Evolutionary conservation across 2,888 invertebrate species (phyloP).

Genomic region (Lasioglossum morio): DNA sequence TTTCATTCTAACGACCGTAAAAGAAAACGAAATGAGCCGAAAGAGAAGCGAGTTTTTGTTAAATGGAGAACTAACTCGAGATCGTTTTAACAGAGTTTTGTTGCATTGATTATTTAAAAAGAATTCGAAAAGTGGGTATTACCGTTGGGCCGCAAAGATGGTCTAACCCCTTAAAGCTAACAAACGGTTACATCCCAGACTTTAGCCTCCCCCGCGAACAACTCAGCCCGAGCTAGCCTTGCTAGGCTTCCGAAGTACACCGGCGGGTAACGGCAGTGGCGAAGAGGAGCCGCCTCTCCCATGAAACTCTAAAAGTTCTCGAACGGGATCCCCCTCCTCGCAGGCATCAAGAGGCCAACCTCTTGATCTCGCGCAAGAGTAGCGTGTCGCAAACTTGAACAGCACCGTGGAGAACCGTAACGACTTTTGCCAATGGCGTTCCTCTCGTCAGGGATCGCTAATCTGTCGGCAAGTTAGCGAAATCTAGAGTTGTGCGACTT

Average conservation of each 20-base stretch:
- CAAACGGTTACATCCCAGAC: conserved; percentile 35
- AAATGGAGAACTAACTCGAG: no score
- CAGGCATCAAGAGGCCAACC: conserved; percentile 35
- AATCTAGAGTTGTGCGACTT: background rate
- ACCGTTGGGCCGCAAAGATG: background rate
- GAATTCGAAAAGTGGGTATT: background rate
- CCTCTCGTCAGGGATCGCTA: conserved; percentile 27
- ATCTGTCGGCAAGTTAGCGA: conserved; percentile 21
- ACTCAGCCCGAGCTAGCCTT: conserved; percentile 39
- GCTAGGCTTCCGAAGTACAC: conserved; percentile 62
- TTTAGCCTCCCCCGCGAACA: conserved; percentile 47
- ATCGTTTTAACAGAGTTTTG: background rate
- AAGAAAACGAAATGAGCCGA: background rate
- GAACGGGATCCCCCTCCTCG: conserved; percentile 28
- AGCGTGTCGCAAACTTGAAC: conserved; percentile 23
- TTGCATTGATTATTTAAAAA: background rate
- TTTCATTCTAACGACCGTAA: background rate
- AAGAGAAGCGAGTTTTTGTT: background rate
- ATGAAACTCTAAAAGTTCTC: conserved; percentile 68
- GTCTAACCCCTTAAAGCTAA: conserved; percentile 40
- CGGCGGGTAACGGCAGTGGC: conserved; percentile 47
- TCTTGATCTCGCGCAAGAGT: conserved; percentile 25
- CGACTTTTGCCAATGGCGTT: conserved; percentile 19
- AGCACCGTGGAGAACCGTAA: conserved; percentile 30
- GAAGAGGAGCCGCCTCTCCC: conserved; percentile 53